Percentiles rank a stretch among this genome's conserved stretches.
Evolutionary conservation across 2,797 vertebrate genomes (phyloP).

Genomic region (Potorous gilbertii): DNA sequence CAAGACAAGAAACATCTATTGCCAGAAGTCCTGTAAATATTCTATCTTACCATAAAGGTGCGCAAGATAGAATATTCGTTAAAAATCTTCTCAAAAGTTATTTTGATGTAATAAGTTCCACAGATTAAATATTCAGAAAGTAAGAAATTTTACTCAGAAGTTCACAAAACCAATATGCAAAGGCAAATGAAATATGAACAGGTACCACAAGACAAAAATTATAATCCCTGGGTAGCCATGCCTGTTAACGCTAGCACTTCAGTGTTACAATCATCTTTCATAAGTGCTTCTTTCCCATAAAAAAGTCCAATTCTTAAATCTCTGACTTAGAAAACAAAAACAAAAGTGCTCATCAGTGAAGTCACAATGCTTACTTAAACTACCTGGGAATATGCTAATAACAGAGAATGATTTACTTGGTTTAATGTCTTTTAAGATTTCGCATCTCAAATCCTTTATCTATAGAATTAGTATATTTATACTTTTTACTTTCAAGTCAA

Average conservation of each 20-base stretch:
- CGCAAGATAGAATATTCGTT: constrained; percentile 41
- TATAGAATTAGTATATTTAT: background rate
- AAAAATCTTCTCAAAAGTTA: constrained; percentile 45
- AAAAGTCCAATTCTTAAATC: constrained; percentile 58
- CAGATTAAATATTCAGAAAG: constrained; percentile 51
- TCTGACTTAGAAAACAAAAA: constrained; percentile 65
- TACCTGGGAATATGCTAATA: background rate
- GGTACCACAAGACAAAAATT: constrained; percentile 34
- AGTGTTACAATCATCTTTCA: constrained; percentile 39
- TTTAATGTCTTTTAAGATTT: background rate
- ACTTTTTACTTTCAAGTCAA: background rate
- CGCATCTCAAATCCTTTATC: constrained; percentile 1
- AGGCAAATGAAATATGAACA: constrained; percentile 46
- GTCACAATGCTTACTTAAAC: background rate
- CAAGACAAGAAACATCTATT: background rate
- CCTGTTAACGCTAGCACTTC: background rate
- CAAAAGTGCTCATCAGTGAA: constrained; percentile 1
- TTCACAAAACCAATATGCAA: constrained; percentile 44
- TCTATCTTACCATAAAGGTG: constrained; percentile 36
- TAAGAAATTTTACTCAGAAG: constrained; percentile 57
- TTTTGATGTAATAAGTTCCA: constrained; percentile 26
- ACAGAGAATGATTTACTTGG: background rate
- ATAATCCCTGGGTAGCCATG: constrained; percentile 31
- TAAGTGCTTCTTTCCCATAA: constrained; percentile 43
- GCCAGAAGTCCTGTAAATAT: background rate